phyloP scores from a whole-genome alignment of 2,888 invertebrate species.

The Escarpia spicata region DNA sequence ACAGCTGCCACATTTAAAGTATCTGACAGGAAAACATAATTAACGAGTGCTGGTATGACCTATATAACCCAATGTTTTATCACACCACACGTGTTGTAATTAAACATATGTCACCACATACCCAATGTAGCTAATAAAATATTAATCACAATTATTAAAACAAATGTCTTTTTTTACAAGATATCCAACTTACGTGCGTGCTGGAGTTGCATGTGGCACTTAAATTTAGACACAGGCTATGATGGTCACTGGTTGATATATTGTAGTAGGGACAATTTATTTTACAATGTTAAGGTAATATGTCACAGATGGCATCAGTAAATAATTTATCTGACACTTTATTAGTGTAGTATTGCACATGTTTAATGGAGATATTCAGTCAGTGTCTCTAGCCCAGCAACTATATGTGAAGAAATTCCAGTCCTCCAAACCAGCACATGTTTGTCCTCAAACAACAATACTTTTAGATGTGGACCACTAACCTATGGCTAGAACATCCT shows the following conservation, averaged over 20 bases:
- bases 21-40: not conserved
- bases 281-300: too few species aligned
- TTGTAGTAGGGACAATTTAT: not conserved
- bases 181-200: not conserved
- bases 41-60: not conserved
- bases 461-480: too few species aligned
- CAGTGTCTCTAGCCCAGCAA: not conserved
- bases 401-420: too few species aligned
- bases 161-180: not conserved
- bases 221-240: not conserved
- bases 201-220: not conserved
- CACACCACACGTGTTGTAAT: not conserved
- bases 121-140: not conserved
- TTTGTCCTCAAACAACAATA: too few species aligned
- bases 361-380: not conserved
- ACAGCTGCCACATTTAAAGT: not conserved
- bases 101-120: not conserved
- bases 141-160: slow-evolving; percentile 6
- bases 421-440: too few species aligned
- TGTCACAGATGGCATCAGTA: too few species aligned
- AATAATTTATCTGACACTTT: not conserved
- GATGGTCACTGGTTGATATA: not conserved
- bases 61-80: not conserved
- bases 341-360: not conserved
- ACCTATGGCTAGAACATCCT: too few species aligned